These are phyloP conservation scores for Phengaris arion DNA, from an alignment of 2,888 invertebrate genomes.

Conservation along the genomic window DNA sequence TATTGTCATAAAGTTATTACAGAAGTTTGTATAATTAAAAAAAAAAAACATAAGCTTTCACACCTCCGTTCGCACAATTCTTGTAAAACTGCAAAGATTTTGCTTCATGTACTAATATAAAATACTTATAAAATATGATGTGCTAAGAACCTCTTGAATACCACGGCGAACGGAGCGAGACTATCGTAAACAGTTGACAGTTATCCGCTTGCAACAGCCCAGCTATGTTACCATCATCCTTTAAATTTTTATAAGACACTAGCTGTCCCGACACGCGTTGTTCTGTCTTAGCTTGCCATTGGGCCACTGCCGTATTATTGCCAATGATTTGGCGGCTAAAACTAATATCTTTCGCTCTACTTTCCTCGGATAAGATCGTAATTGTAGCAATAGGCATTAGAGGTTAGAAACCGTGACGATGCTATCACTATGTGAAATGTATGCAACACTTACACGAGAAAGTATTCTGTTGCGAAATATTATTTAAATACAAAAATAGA, in stretches of 20 bases:
- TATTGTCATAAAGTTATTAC: too few species aligned
- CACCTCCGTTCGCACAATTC: too few species aligned
- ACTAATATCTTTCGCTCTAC: constrained; percentile 29
- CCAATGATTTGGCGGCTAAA: not conserved
- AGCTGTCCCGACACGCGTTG: too few species aligned
- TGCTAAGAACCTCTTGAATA: not conserved
- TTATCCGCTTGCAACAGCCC: not conserved
- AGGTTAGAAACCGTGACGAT: constrained; percentile 46
- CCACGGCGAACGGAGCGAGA: not conserved
- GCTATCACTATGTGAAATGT: constrained; percentile 33
- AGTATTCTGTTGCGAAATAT: constrained; percentile 3
- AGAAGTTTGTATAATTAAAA: too few species aligned
- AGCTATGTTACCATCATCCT: not conserved
- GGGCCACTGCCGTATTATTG: not conserved
- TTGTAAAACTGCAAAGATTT: too few species aligned
- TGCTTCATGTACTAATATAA: not conserved
- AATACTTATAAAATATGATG: not conserved
- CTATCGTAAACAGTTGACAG: not conserved
- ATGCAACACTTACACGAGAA: constrained; percentile 16
- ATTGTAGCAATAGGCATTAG: constrained; percentile 41
- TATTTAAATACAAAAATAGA: not conserved
- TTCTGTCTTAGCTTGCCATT: not conserved
- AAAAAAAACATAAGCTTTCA: too few species aligned
- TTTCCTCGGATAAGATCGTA: constrained; percentile 40
- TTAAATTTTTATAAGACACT: not conserved